Conservation (phyloP, 1,140 invertebrate species). For the Teleogryllus occipitalis region DNA sequence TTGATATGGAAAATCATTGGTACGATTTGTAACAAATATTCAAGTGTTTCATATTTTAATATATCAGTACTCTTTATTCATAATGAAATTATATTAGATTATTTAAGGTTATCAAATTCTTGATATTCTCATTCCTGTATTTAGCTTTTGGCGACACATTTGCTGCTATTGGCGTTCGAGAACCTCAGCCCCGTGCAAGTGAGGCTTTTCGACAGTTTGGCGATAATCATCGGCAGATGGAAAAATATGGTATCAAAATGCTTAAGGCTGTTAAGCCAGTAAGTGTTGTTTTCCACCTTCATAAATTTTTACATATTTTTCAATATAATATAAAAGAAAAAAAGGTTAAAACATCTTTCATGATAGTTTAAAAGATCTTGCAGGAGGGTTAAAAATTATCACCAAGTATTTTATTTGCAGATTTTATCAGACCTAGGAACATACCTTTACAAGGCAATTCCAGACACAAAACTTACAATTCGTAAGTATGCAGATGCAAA, state of each 20-base stretch:
- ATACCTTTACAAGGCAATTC: slow-evolving; percentile 94
- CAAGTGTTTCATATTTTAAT: too few species aligned
- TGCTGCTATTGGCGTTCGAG: slow-evolving; percentile 85
- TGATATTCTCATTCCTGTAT: neutral
- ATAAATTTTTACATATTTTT: too few species aligned
- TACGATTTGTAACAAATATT: too few species aligned
- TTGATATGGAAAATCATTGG: too few species aligned
- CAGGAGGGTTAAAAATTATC: neutral
- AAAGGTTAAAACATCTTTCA: too few species aligned
- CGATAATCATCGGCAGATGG: slow-evolving; percentile 86
- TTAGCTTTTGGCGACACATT: slow-evolving; percentile 90
- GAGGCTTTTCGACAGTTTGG: slow-evolving; percentile 94
- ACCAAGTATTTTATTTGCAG: slow-evolving; percentile 38
- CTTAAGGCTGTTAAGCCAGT: slow-evolving; percentile 87
- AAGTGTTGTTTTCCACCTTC: slow-evolving; percentile 28
- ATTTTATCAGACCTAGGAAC: slow-evolving; percentile 90
- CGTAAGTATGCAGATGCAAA: slow-evolving; percentile 96
- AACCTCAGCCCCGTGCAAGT: slow-evolving; percentile 89
- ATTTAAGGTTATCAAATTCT: too few species aligned
- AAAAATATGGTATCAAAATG: slow-evolving; percentile 84
- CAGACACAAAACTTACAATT: slow-evolving; percentile 94
- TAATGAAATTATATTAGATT: too few species aligned
- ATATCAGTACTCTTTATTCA: too few species aligned
- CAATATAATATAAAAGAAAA: too few species aligned
- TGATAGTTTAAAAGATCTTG: too few species aligned